Conservation (phyloP, 2,113 vertebrate genomes). For the Kryptolebias marmoratus region DNA sequence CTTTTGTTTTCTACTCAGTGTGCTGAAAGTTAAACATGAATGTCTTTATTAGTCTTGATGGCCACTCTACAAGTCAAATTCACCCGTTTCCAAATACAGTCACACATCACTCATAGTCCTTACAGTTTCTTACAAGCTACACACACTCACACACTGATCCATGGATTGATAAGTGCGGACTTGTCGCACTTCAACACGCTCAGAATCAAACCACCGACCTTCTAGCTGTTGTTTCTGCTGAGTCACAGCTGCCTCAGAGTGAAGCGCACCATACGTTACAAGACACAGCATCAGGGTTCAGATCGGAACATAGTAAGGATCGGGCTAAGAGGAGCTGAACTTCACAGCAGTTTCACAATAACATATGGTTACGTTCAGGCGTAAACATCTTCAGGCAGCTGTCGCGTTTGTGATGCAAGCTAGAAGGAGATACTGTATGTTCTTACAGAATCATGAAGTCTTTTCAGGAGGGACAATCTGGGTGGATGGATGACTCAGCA, state of each 20-base stretch:
- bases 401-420: constrained; percentile 1
- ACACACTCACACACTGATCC: background rate
- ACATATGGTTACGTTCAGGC: constrained; percentile 7
- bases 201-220: background rate
- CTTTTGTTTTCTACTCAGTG: too few species aligned
- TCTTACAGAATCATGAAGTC: constrained; percentile 9
- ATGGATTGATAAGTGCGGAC: background rate
- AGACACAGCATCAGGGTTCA: background rate
- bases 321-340: background rate
- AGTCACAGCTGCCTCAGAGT: background rate
- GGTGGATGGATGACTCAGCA: constrained; percentile 9
- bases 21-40: too few species aligned
- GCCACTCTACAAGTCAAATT: too few species aligned
- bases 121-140: background rate
- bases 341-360: background rate
- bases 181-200: background rate
- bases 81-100: too few species aligned
- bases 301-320: background rate
- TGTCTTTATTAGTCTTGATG: too few species aligned
- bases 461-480: background rate
- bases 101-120: too few species aligned
- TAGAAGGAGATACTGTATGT: constrained; percentile 1
- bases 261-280: background rate
- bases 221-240: background rate
- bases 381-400: background rate